Evolutionary conservation across 2,113 vertebrate genomes (phyloP).

Genomic region (Nothoprocta perdicaria): DNA sequence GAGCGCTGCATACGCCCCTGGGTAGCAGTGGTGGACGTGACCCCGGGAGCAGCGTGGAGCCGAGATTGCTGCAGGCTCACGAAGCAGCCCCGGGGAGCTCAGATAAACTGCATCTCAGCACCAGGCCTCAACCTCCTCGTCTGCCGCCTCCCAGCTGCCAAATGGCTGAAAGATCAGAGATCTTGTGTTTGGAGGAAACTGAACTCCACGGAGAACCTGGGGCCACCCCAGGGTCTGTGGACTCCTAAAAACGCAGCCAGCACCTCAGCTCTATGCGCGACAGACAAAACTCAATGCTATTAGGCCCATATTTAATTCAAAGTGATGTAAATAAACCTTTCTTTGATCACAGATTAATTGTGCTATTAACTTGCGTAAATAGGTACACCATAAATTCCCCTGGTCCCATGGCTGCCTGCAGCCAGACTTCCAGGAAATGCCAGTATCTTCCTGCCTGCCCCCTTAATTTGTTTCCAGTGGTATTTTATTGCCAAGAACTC

Average conservation of each 20-base stretch:
- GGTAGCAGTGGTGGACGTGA: neutral
- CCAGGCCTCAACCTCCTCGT: neutral
- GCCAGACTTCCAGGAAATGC: neutral
- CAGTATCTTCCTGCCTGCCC: neutral
- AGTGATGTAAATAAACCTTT: neutral
- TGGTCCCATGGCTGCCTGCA: neutral
- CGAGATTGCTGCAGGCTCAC: neutral
- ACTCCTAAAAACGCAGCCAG: neutral
- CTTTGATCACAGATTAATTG: neutral
- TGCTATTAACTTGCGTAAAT: neutral
- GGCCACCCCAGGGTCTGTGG: neutral
- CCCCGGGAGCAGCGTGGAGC: neutral
- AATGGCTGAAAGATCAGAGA: neutral
- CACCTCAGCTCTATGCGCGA: neutral
- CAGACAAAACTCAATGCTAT: neutral
- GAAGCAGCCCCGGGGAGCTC: neutral
- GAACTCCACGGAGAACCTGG: accelerated
- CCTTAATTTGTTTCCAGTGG: neutral
- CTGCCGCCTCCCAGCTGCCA: neutral
- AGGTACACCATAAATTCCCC: accelerated
- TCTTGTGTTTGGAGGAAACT: neutral
- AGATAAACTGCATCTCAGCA: neutral
- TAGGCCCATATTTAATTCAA: neutral
- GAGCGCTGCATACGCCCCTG: neutral
- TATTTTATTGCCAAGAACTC: neutral